Evolutionary conservation across 2,797 vertebrate species (phyloP).

Genomic region (Galaxias olidus): DNA sequence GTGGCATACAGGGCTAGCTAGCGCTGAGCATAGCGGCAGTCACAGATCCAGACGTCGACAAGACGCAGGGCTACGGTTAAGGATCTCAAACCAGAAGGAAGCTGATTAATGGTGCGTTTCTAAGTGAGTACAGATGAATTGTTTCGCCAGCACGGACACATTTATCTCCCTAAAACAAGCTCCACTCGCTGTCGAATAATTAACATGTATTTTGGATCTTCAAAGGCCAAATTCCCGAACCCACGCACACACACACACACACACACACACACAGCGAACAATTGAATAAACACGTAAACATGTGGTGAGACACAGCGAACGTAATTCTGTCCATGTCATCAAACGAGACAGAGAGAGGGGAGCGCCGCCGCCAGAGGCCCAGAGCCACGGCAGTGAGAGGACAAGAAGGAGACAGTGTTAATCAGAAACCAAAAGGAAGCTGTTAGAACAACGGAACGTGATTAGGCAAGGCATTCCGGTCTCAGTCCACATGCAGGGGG

Average conservation of each 20-base stretch:
- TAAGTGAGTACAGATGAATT: too few species aligned
- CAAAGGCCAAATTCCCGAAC: slow-evolving; percentile 49
- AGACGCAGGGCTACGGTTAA: too few species aligned
- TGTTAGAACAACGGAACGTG: slow-evolving; percentile 64
- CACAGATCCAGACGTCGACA: too few species aligned
- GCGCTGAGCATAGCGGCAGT: too few species aligned
- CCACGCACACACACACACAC: too few species aligned
- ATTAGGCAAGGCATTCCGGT: slow-evolving; percentile 58
- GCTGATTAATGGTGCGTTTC: too few species aligned
- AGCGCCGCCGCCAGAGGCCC: slow-evolving; percentile 60
- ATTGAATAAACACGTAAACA: slow-evolving; percentile 29
- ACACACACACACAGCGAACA: slow-evolving; percentile 58
- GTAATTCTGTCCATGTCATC: slow-evolving; percentile 25
- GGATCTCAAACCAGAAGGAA: too few species aligned
- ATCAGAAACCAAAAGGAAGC: slow-evolving; percentile 66
- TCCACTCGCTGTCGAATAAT: too few species aligned
- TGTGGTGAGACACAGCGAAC: too few species aligned
- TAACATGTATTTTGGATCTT: slow-evolving; percentile 55
- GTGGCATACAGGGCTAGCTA: too few species aligned
- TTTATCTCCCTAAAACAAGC: too few species aligned
- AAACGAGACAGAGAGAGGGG: slow-evolving; percentile 35
- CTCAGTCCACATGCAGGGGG: slow-evolving; percentile 23
- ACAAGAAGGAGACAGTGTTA: slow-evolving; percentile 67
- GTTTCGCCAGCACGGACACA: too few species aligned
- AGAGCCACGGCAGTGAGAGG: slow-evolving; percentile 72